Base-by-base conservation (phyloP, 2,113 vertebrate species). In the Eleginops maclovinus region DNA sequence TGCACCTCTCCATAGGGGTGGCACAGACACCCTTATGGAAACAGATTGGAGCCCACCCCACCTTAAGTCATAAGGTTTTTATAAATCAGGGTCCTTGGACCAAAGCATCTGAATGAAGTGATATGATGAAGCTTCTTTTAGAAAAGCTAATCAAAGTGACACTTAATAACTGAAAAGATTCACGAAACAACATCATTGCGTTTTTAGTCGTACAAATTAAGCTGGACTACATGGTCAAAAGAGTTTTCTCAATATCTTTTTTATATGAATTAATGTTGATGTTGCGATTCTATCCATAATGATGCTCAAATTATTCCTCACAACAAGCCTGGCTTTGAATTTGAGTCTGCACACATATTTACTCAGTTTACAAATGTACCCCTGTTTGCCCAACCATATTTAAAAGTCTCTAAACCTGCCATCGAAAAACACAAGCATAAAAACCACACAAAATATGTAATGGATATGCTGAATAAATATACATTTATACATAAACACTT, bases 391-490 rank as follows among this genome's bases (percentile, higher is more conserved):
- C 19, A 46, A 26, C 14, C 3, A 1, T 16, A 5, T 22, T 16
- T 15, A 26, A 24, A 49, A 0, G 7, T 47, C 31, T 22, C 17
- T 24, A 41, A 14, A 67, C 21, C 7, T 3, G 1, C 9, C 21
- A 14, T 31, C 24, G 46, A 12, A 44, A 47, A 81, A 54, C 31
- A 70, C 47, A 74, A 59, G 49, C 60, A 79, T 36, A 21, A 68
- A 50, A 72, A 17, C 28, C 53, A 46, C 21, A 36, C 36, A 40
- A 22, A 40, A 72, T 65, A 71, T 55, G 47, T 41, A 50, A 31
- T 49, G 15, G 19, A 43, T 50, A 22, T 0, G 0, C 12, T 63
- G 60, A 84, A 85, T 90, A 84, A 72, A 89, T 59, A 75, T 51
- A 80, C 65, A 81, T 62, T 43, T 61, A 53, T 53, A 63, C 68